Conservation (phyloP, 2,888 invertebrate species). For the Bugula neritina region DNA sequence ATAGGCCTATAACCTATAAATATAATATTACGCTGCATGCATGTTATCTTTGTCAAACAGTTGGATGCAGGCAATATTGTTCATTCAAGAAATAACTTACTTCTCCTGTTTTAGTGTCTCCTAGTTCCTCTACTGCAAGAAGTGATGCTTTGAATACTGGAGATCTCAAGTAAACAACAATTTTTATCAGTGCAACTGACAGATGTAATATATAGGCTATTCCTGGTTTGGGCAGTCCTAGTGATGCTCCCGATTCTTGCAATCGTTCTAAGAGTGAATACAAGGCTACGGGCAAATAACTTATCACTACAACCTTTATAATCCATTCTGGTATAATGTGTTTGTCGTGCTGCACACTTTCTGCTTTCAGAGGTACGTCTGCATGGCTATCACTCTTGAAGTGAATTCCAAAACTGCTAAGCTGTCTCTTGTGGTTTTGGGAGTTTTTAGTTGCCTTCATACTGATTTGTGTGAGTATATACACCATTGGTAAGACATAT, state of each 20-base stretch:
- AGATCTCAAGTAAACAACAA: background rate
- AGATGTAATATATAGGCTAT: background rate
- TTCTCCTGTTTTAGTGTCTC: too few species aligned
- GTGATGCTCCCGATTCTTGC: background rate
- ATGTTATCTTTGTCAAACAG: too few species aligned
- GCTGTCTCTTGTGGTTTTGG: background rate
- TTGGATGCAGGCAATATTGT: too few species aligned
- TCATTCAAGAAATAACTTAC: too few species aligned
- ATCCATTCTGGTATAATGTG: background rate
- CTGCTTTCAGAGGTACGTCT: background rate
- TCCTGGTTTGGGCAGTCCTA: background rate
- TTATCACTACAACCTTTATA: background rate
- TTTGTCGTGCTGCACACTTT: background rate
- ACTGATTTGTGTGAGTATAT: background rate
- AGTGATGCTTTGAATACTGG: background rate
- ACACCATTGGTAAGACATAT: background rate
- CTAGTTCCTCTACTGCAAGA: too few species aligned
- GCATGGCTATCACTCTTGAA: background rate
- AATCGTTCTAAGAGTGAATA: background rate
- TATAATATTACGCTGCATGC: too few species aligned
- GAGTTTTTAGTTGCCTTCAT: background rate
- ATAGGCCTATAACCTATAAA: too few species aligned
- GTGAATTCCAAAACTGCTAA: background rate
- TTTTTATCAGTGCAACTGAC: background rate
- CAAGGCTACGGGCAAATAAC: background rate